phyloP scores from a whole-genome alignment of 1,140 invertebrate species.

The Phortica variegata region DNA sequence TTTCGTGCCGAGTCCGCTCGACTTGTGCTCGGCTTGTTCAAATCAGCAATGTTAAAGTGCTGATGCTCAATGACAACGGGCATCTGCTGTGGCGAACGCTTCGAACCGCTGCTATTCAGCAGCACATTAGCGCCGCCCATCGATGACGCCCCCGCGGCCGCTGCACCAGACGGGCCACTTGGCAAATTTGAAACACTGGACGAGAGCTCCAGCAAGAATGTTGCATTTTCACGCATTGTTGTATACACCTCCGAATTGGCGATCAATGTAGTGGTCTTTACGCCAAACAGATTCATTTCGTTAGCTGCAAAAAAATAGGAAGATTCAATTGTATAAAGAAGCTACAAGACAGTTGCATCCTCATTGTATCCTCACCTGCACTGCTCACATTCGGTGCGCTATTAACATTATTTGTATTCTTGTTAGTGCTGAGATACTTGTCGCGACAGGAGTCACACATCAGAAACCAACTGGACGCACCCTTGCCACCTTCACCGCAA shows the following conservation, averaged over 20 bases:
- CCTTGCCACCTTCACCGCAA: slow-evolving; percentile 83
- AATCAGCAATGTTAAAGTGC: slow-evolving; percentile 34
- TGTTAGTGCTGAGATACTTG: slow-evolving; percentile 70
- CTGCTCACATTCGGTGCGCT: slow-evolving; percentile 22
- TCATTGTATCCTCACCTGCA: slow-evolving; percentile 22
- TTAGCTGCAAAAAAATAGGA: slow-evolving; percentile 18
- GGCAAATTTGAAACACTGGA: slow-evolving; percentile 29
- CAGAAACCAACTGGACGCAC: slow-evolving; percentile 84
- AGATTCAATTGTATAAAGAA: neutral
- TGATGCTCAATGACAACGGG: slow-evolving; percentile 66
- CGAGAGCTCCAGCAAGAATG: slow-evolving; percentile 85
- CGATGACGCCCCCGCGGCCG: neutral
- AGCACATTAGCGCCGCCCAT: neutral
- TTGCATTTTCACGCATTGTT: slow-evolving; percentile 86
- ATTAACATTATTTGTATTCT: slow-evolving; percentile 49
- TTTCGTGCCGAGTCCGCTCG: slow-evolving; percentile 36
- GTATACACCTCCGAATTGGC: slow-evolving; percentile 55
- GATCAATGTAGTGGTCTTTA: slow-evolving; percentile 44
- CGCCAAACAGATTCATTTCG: slow-evolving; percentile 49
- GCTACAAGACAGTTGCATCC: slow-evolving; percentile 3
- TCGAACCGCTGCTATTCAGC: slow-evolving; percentile 6
- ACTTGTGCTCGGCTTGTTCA: slow-evolving; percentile 51
- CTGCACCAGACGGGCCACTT: neutral
- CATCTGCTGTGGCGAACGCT: slow-evolving; percentile 62
- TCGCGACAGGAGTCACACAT: slow-evolving; percentile 87